These are phyloP conservation scores for Lobophora halterata DNA, from an alignment of 2,888 invertebrate species.

Conservation along the genomic window DNA sequence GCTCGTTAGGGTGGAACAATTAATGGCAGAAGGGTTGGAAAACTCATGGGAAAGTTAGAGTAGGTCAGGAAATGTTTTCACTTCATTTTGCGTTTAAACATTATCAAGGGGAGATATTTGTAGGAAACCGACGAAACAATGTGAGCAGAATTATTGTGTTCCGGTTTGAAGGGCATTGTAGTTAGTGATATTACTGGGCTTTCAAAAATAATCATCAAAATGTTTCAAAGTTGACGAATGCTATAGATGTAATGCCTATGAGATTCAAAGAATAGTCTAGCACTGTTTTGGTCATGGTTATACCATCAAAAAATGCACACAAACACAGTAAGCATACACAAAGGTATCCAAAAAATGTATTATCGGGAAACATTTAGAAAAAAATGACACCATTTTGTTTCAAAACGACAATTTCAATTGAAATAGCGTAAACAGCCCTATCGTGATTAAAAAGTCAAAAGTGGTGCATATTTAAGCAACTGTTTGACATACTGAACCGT, in stretches of 20 bases:
- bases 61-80: constrained; percentile 59
- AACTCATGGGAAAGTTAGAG: constrained; percentile 71
- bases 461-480: constrained; percentile 30
- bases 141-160: too few species aligned
- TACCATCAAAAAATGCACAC: too few species aligned
- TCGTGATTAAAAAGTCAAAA: constrained; percentile 15
- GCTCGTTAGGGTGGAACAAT: constrained; percentile 77
- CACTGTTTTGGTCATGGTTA: too few species aligned
- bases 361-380: neutral
- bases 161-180: too few species aligned
- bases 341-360: neutral
- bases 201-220: too few species aligned
- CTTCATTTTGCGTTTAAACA: constrained; percentile 22
- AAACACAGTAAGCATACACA: too few species aligned
- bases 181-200: too few species aligned
- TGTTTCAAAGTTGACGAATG: too few species aligned
- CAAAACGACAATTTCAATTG: constrained; percentile 6
- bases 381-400: constrained; percentile 2
- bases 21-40: constrained; percentile 62
- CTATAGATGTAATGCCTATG: too few species aligned
- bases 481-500: constrained; percentile 33
- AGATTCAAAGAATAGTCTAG: too few species aligned
- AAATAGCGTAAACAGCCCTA: constrained; percentile 8
- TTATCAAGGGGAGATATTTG: constrained; percentile 7
- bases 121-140: neutral